phyloP scores from a whole-genome alignment of 2,888 invertebrate genomes.

The Drosophila anceps region DNA sequence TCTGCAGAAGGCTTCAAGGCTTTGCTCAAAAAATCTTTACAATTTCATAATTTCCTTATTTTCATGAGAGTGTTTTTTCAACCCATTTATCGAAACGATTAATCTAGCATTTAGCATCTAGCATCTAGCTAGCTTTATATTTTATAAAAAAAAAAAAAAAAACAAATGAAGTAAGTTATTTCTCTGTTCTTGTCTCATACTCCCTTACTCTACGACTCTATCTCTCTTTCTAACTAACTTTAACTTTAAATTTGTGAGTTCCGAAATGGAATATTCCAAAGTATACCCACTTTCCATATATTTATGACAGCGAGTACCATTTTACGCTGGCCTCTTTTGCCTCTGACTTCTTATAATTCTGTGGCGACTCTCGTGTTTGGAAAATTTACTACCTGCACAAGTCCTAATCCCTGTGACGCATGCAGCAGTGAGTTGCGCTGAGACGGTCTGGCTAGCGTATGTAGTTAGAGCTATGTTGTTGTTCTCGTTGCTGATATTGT shows the following conservation, averaged over 20 bases:
- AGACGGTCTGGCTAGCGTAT: conserved; percentile 21
- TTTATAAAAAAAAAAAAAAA: too few species aligned
- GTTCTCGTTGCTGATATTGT: conserved; percentile 7
- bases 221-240: not conserved
- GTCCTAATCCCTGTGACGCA: conserved; percentile 78
- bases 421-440: conserved; percentile 29
- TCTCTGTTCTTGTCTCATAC: not conserved
- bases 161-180: too few species aligned
- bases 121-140: too few species aligned
- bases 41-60: not conserved
- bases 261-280: not conserved
- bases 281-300: not conserved
- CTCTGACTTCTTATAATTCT: conserved; percentile 36
- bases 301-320: conserved; percentile 10
- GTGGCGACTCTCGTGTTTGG: conserved; percentile 60
- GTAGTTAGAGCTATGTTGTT: conserved; percentile 17
- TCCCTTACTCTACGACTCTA: not conserved
- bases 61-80: too few species aligned
- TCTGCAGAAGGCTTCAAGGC: not conserved
- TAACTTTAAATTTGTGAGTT: too few species aligned
- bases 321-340: conserved; percentile 12
- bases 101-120: not conserved
- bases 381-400: conserved; percentile 70
- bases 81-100: too few species aligned
- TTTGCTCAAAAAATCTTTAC: not conserved